phyloP scores from a whole-genome alignment of 2,113 vertebrate genomes.

The Apus apus region DNA sequence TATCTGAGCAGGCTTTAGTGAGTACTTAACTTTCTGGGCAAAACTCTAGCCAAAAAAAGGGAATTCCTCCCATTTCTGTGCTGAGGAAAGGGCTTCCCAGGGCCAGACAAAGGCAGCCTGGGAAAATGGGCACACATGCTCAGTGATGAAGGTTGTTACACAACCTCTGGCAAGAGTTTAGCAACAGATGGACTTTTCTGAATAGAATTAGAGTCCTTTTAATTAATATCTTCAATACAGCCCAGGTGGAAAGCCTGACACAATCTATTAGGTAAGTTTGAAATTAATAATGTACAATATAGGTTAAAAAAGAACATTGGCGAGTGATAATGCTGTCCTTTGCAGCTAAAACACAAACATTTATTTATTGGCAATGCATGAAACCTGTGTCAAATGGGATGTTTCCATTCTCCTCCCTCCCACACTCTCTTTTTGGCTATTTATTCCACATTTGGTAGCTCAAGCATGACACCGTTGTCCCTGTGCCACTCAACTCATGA shows the following conservation, averaged over 20 bases:
- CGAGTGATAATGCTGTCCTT: not conserved
- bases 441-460: slow-evolving; percentile 32
- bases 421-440: not conserved
- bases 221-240: slow-evolving; percentile 54
- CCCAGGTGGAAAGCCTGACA: slow-evolving; percentile 17
- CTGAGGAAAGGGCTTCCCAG: slow-evolving; percentile 29
- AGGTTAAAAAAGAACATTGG: not conserved
- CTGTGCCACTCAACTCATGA: not conserved
- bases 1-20: slow-evolving; percentile 7
- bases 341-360: slow-evolving; percentile 26
- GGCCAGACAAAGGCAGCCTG: slow-evolving; percentile 47
- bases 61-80: slow-evolving; percentile 53
- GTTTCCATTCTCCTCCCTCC: not conserved
- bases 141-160: slow-evolving; percentile 9
- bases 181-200: slow-evolving; percentile 59
- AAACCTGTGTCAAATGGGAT: not conserved
- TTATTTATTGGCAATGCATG: slow-evolving; percentile 18
- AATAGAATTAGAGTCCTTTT: slow-evolving; percentile 56
- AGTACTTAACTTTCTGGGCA: not conserved
- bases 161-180: slow-evolving; percentile 19
- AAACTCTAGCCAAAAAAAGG: slow-evolving; percentile 31
- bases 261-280: slow-evolving; percentile 42
- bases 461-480: not conserved
- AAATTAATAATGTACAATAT: slow-evolving; percentile 29
- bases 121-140: slow-evolving; percentile 29